A percentile compares a stretch with the other conserved stretches of the same genome.
These are phyloP conservation scores for Xiphophorus hellerii DNA, from an alignment of 2,113 vertebrate genomes.

Conservation along the genomic window DNA sequence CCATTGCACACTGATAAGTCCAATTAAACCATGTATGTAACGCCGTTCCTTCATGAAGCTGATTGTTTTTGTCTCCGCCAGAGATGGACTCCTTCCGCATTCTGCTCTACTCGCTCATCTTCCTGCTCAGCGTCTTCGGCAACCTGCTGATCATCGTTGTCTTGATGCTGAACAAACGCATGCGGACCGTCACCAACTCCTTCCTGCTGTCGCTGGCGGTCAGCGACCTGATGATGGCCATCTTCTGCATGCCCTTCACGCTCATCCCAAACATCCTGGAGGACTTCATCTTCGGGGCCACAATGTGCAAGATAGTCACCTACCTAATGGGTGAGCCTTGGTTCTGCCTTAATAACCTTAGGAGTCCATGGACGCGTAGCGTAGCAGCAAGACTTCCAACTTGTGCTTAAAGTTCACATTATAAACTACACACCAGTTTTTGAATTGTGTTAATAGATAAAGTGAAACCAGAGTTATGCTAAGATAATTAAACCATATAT, in stretches of 20 bases:
- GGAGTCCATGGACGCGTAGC: too few species aligned
- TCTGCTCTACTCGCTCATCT: constrained; percentile 89
- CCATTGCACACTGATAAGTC: neutral
- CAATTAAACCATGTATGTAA: neutral
- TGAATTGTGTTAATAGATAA: too few species aligned
- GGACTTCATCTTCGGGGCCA: constrained; percentile 91
- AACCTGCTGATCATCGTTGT: constrained; percentile 90
- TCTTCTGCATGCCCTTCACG: constrained; percentile 97
- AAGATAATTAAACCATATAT: too few species aligned
- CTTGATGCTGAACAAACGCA: constrained; percentile 88
- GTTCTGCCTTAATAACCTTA: too few species aligned
- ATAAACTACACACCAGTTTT: too few species aligned
- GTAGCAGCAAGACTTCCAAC: too few species aligned
- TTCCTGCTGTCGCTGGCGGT: constrained; percentile 94
- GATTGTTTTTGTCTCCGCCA: constrained; percentile 52
- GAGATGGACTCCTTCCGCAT: constrained; percentile 87
- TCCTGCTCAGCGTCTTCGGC: constrained; percentile 88
- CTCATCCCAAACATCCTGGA: constrained; percentile 92
- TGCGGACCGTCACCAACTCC: constrained; percentile 94
- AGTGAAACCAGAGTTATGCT: too few species aligned
- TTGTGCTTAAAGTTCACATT: too few species aligned
- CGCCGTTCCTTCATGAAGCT: constrained; percentile 8
- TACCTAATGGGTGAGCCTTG: constrained; percentile 92
- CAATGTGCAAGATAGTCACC: constrained; percentile 88
- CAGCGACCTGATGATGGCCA: constrained; percentile 92